These are phyloP conservation scores for Uromys caudimaculatus DNA, from an alignment of 2,797 vertebrate species.

Conservation along the genomic window DNA sequence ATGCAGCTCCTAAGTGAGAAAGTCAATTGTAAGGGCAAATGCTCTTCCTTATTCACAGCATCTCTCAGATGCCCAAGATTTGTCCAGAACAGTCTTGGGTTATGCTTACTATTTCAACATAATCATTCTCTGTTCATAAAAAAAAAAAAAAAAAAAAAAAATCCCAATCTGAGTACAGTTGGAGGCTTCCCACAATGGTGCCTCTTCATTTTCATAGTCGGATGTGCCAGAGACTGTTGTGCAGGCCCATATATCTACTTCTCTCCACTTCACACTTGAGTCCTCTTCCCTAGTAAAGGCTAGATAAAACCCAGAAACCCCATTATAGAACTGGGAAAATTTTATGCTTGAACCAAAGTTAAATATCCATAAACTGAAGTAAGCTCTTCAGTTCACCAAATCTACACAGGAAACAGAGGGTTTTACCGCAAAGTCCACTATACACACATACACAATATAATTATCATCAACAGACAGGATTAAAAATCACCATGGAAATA, in stretches of 20 bases:
- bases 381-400: neutral
- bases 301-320: conserved; percentile 34
- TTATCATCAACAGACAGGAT: neutral
- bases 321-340: neutral
- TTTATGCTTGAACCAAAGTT: neutral
- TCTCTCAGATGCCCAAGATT: neutral
- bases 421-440: conserved; percentile 12
- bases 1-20: neutral
- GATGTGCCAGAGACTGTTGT: neutral
- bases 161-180: neutral
- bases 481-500: neutral
- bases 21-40: neutral
- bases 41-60: neutral
- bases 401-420: neutral
- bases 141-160: conserved; percentile 27
- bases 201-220: neutral
- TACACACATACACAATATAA: neutral
- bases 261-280: neutral
- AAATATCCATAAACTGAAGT: neutral
- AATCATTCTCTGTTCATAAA: conserved; percentile 19
- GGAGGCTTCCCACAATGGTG: neutral
- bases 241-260: neutral
- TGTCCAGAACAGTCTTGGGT: neutral
- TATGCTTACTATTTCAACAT: neutral
- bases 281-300: neutral